Evolutionary conservation across 2,797 vertebrate genomes (phyloP).

Genomic region (Pangasius mekongensis): DNA sequence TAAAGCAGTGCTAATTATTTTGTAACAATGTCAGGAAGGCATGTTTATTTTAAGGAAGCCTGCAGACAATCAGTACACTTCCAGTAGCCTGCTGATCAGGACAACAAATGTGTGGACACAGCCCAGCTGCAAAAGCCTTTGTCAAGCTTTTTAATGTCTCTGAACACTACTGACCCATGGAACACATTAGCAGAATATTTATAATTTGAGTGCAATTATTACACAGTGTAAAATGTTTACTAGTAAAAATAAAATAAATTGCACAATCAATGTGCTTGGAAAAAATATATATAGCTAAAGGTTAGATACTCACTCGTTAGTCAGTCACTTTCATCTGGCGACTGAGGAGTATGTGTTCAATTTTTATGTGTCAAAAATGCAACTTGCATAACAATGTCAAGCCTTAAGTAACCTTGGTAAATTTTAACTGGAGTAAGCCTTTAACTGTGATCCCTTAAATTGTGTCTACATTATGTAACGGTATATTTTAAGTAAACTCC

Average conservation of each 20-base stretch:
- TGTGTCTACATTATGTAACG: not conserved
- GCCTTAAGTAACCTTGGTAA: not conserved
- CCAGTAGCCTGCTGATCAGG: not conserved
- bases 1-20: constrained; percentile 29
- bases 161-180: not conserved
- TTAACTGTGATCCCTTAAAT: not conserved
- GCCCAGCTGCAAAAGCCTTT: constrained; percentile 20
- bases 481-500: not conserved
- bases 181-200: not conserved
- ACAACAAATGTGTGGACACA: no score
- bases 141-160: not conserved
- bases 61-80: not conserved
- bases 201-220: not conserved
- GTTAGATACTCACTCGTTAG: constrained; percentile 36
- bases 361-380: not conserved
- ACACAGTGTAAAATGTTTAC: not conserved
- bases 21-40: constrained; percentile 50
- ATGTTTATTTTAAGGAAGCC: constrained; percentile 12
- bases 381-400: not conserved
- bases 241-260: not conserved
- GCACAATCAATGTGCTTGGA: not conserved
- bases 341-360: not conserved
- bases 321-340: not conserved
- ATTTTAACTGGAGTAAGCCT: constrained; percentile 23
- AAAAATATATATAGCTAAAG: no score